Base-by-base conservation (phyloP, 2,113 vertebrate genomes). In the Colaptes auratus region DNA sequence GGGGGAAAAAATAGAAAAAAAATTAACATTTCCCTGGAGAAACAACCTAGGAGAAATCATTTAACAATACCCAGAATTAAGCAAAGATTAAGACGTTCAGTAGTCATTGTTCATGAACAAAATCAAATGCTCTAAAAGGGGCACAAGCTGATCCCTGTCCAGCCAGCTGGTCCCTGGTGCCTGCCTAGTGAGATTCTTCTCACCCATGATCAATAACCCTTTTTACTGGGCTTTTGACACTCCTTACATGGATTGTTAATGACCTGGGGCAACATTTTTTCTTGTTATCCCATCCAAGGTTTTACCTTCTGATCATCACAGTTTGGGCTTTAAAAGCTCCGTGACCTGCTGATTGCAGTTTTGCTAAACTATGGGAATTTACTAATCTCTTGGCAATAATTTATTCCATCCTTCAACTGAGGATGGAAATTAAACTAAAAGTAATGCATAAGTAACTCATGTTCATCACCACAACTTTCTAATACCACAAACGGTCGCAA, bases 11-110 rank as follows among this genome's bases (percentile, higher is more conserved):
- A n/a, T n/a, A n/a, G n/a, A n/a, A 7, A 72, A 84, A 70, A 87
- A 82, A 73, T 93, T 80, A 85, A 77, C 53, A 89, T 95, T 83
- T 97, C 94, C 89, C 89, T 55, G 24, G 91, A 91, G 94, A 96
- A 95, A 91, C 0, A 12, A 69, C 53, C 60, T 39, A 92, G 82
- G 83, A 85, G 67, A 72, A 92, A 92, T 71, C 60, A 83, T 93
- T 88, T 83, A 88, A 71, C 82, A 91, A 69, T 58, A 88, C 80
- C 44, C 35, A 83, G 74, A 92, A 91, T 81, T 67, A 95, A 64
- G 72, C n/a, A 30, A 61, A 91, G 69, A 97, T 91, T 82, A 92
- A 95, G 96, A 92, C 78, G 76, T 86, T 85, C 33, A 12, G 75
- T 48, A 71, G 48, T 75, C 28, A 75, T 65, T 80, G 69, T 61